These are phyloP conservation scores for Camptogramma bilineatum DNA, from an alignment of 2,888 invertebrate species.

Conservation along the genomic window DNA sequence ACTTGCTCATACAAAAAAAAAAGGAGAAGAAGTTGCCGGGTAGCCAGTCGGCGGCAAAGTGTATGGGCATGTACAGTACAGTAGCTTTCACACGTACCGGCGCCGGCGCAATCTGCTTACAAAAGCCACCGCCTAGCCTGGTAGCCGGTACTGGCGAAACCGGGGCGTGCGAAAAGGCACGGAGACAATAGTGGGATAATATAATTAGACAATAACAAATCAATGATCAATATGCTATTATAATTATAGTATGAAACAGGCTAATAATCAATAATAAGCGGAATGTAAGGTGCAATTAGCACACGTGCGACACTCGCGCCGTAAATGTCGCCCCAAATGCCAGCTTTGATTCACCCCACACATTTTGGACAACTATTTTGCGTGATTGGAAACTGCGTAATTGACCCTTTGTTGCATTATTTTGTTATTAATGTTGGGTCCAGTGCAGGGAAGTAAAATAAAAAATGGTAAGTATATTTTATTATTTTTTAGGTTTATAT, in stretches of 20 bases:
- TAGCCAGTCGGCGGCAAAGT: no score
- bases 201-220: neutral
- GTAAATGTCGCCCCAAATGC: conserved; percentile 46
- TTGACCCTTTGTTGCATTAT: conserved; percentile 40
- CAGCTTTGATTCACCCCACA: conserved; percentile 58
- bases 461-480: neutral
- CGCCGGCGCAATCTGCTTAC: no score
- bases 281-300: conserved; percentile 56
- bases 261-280: conserved; percentile 51
- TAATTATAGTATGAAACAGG: neutral
- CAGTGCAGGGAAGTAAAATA: neutral
- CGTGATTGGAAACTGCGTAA: conserved; percentile 45
- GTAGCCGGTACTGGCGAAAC: no score
- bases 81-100: no score
- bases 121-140: no score
- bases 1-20: no score
- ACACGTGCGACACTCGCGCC: conserved; percentile 38
- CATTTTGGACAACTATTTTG: conserved; percentile 54
- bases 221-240: neutral
- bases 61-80: no score
- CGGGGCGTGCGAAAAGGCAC: no score
- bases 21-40: no score
- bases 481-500: neutral
- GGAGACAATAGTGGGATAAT: no score
- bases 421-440: conserved; percentile 45